Conservation (phyloP, 2,888 invertebrate genomes). For the Pachydiplax longipennis region DNA sequence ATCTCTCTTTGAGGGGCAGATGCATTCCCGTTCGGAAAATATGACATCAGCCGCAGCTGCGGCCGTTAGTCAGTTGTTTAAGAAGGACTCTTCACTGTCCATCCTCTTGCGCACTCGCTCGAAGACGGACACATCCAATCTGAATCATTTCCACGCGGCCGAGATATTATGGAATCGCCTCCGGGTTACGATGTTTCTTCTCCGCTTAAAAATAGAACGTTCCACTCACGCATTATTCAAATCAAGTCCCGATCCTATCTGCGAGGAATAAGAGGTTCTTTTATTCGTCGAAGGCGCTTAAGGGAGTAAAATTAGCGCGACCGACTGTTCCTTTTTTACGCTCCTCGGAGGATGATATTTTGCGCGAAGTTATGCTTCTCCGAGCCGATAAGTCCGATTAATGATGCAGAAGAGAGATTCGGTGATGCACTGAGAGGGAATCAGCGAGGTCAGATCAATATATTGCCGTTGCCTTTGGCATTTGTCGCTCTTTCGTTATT, state of each 20-base stretch:
- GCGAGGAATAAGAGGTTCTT: neutral
- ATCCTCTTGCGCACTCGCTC: neutral
- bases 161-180: neutral
- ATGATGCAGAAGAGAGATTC: too few relatives aligned
- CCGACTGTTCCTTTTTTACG: neutral
- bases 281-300: neutral
- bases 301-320: neutral
- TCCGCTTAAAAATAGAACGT: neutral
- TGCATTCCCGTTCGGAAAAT: neutral
- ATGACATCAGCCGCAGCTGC: constrained; percentile 1
- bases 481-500: too few relatives aligned
- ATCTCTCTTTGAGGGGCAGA: neutral
- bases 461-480: too few relatives aligned
- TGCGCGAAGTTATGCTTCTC: neutral
- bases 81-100: neutral
- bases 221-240: neutral
- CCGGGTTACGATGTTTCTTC: neutral
- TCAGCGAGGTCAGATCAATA: too few relatives aligned
- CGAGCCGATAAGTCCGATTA: neutral
- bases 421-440: too few relatives aligned
- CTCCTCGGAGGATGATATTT: neutral
- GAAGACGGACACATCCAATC: neutral
- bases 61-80: neutral
- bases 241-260: neutral
- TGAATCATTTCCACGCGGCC: neutral